Evolutionary conservation across 2,113 vertebrate genomes (phyloP).

Genomic region (Misgurnus anguillicaudatus): DNA sequence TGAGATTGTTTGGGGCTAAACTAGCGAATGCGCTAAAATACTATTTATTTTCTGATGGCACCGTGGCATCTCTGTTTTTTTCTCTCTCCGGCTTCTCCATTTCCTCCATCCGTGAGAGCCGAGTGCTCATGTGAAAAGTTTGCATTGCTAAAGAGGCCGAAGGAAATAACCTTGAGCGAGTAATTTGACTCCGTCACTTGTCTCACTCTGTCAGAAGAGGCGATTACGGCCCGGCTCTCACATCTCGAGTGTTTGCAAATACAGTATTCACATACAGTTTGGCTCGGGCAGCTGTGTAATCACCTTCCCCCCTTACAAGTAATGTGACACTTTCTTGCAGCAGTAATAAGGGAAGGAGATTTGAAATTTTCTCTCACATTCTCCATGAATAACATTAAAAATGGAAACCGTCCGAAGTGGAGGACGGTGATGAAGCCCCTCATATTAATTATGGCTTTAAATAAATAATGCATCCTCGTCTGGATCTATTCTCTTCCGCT

Average conservation of each 20-base stretch:
- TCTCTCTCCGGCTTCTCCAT: constrained; percentile 10
- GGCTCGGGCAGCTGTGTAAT: constrained; percentile 57
- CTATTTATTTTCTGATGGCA: constrained; percentile 50
- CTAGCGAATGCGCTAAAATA: constrained; percentile 48
- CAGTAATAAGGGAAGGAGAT: constrained; percentile 59
- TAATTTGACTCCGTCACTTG: constrained; percentile 48
- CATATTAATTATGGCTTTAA: constrained; percentile 69
- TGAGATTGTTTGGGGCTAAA: constrained; percentile 62
- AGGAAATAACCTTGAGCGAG: constrained; percentile 52
- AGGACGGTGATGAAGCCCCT: constrained; percentile 60
- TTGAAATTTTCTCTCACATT: constrained; percentile 58
- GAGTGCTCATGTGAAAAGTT: constrained; percentile 53
- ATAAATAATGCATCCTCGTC: constrained; percentile 65
- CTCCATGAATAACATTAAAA: constrained; percentile 68
- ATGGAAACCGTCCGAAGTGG: constrained; percentile 59
- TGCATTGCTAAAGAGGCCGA: constrained; percentile 44
- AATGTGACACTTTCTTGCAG: constrained; percentile 60
- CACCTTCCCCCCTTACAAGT: constrained; percentile 51
- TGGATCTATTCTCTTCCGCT: constrained; percentile 57
- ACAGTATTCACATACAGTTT: constrained; percentile 57
- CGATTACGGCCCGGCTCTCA: constrained; percentile 44
- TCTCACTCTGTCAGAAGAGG: constrained; percentile 47
- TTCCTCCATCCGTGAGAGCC: constrained; percentile 42
- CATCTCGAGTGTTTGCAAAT: constrained; percentile 50
- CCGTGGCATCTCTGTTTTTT: constrained; percentile 24